Evolutionary conservation across 2,797 vertebrate species (phyloP), one percentile per base, ranked within the genome.

Genomic region (Mallotus villosus): DNA sequence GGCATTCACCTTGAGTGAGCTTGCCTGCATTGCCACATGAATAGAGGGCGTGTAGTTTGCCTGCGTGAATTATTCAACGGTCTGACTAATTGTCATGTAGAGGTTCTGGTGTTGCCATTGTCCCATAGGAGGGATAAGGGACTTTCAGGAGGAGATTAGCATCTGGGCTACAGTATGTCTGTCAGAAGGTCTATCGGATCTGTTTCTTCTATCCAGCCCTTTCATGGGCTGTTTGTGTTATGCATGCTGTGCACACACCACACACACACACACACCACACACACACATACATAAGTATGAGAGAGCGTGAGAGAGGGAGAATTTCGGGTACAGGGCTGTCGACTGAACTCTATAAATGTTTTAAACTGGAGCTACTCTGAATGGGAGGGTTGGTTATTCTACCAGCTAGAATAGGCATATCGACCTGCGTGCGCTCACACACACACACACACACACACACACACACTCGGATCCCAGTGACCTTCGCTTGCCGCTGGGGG

Each of bases 331-430:
- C 58, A 16, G 2, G 19, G 65, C 74, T 63, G 41, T 72, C 77
- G 80, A 71, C 67, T 22, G 80, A 71, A 77, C 69, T 11, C 41
- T 74, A 81, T 88, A 88, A 88, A 90, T 90, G 76, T 88, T 90
- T 88, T 58, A 88, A 90, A 78, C 32, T 53, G 1, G 0, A 59
- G 74, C 77, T 80, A 63, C 64, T 76, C 77, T 75, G 70, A 59
- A n/a, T 27, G 16, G 58, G n/a, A n/a, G 61, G 34, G 62, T 80
- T 79, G 29, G 81, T 85, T 88, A 82, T 87, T 86, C 80, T 67
- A 75, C 74, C 55, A 65, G 49, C 7, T 63, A 17, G 21, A 41
- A 21, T 16, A 17, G 29, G 68, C 63, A 3, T 67, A 67, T 72
- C n/a, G 55, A 60, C 69, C 14, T 8, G 14, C 55, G 9, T 63